Base-by-base conservation (phyloP, 2,888 invertebrate genomes). In the Cantharis rufa region DNA sequence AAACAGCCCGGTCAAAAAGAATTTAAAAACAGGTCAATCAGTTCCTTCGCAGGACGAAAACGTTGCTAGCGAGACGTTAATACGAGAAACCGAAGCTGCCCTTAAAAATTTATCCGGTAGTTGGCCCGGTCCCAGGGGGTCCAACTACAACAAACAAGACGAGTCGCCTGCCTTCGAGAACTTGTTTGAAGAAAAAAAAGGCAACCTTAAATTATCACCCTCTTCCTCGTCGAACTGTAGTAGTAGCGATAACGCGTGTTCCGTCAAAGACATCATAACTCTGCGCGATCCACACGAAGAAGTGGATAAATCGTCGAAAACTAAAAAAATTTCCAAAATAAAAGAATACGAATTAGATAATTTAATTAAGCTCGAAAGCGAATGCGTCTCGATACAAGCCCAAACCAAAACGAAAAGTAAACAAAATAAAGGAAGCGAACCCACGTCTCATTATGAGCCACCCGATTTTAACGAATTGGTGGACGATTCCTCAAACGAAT, bases 81-180 rank as follows among this genome's bases (percentile, higher is more conserved):
- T 97, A 79, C 90, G 95, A 71, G 96, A 97, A 87, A 96, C 97
- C 2, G 96, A 96, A 86, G 95, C 95, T 1, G 96, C 96, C 0
- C 88, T 97, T 28, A 95, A 95, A 86, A 94, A 94, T 82, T 89
- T 97, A n/a, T 95, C 96, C 0, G 95, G 95, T 15, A 95, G 94
- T 86, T 96, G 96, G 94, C 92, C 93, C 7, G 94, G 94, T 13
- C 92, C 92, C 24, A 88, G 93, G 69, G 91, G 91, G 9, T 91
- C 91, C 32, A 85, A 90, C 10, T 93, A 93, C 83, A 92, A 92
- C 74, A 89, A 92, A 72, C 89, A 90, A 75, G 95, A 95, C 80
- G 95, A 95, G 83, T 93, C 93, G 28, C 94, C 94, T 63, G 93
- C 93, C 71, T 96, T 95, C 84, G 96, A 96, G 85, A 95, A 95